These are phyloP conservation scores for Montipora foliosa DNA, from an alignment of 64 coral and sea anemone species.

Conservation along the genomic window DNA sequence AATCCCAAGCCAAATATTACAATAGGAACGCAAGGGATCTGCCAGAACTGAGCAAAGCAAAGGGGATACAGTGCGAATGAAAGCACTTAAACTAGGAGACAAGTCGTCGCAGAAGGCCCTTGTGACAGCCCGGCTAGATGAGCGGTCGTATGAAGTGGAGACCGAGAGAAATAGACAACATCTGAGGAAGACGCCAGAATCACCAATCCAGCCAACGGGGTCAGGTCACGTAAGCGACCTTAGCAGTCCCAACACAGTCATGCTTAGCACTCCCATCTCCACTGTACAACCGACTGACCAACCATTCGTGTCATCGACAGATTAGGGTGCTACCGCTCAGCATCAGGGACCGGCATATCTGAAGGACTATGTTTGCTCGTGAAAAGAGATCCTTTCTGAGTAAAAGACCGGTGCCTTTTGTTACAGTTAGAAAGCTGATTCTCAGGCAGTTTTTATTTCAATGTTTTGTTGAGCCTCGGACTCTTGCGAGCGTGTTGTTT, in stretches of 20 bases:
- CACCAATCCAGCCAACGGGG: background rate
- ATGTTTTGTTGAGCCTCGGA: no score
- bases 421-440: background rate
- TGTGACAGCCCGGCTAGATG: constrained; percentile 8
- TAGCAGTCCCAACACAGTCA: background rate
- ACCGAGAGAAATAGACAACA: constrained; percentile 20
- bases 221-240: background rate
- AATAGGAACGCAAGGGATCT: constrained; percentile 12
- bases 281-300: no score
- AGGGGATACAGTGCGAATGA: constrained; percentile 43
- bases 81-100: constrained; percentile 46
- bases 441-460: background rate
- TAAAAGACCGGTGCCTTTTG: no score
- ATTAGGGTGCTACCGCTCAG: no score
- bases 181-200: background rate
- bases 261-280: no score
- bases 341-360: constrained; percentile 5
- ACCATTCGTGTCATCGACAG: background rate
- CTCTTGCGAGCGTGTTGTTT: background rate
- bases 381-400: background rate
- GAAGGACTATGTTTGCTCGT: constrained; percentile 14
- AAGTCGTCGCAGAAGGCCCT: constrained; percentile 28
- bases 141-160: constrained; percentile 33
- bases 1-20: constrained; percentile 30
- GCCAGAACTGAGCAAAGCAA: no score